Evolutionary conservation across 2,888 invertebrate species (phyloP).

Genomic region (Drosophila anomelani): DNA sequence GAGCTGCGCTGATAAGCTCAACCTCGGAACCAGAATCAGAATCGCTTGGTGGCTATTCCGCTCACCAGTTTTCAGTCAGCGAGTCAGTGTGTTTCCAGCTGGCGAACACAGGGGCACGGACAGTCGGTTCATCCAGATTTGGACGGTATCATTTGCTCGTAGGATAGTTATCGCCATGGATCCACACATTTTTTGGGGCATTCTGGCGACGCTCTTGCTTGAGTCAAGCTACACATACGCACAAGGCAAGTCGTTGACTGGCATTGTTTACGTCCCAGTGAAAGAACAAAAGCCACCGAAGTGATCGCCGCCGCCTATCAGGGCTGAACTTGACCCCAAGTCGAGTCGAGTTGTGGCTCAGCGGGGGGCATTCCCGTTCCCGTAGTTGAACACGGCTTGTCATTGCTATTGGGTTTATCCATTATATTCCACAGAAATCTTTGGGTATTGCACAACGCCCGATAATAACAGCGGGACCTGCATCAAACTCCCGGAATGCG

Average conservation of each 20-base stretch:
- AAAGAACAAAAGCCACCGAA: not conserved
- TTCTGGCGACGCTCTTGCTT: conserved; percentile 12
- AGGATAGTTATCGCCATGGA: conserved; percentile 22
- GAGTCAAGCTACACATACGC: not conserved
- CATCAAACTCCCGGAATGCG: conserved; percentile 67
- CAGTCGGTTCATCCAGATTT: conserved; percentile 12
- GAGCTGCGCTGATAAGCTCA: conserved; percentile 59
- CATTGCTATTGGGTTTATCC: conserved; percentile 2
- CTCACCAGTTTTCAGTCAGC: conserved; percentile 37
- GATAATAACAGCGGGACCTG: conserved; percentile 64
- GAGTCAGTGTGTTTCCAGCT: conserved; percentile 57
- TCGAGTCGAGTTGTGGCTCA: conserved; percentile 5
- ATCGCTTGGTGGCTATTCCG: conserved; percentile 16
- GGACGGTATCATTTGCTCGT: not conserved
- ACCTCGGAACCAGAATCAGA: conserved; percentile 12
- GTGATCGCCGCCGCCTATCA: conserved; percentile 63
- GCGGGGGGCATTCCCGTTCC: conserved; percentile 22
- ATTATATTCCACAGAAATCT: conserved; percentile 53
- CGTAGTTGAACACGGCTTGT: not conserved
- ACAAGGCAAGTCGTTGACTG: conserved; percentile 31
- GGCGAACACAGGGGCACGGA: conserved; percentile 31
- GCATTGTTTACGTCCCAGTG: not conserved
- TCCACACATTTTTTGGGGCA: conserved; percentile 8
- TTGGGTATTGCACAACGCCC: conserved; percentile 75
- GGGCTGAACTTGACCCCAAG: conserved; percentile 62